Percentiles rank a stretch among this genome's conserved stretches.
Conservation (phyloP, 2,113 vertebrate genomes). For the Sturnira hondurensis region DNA sequence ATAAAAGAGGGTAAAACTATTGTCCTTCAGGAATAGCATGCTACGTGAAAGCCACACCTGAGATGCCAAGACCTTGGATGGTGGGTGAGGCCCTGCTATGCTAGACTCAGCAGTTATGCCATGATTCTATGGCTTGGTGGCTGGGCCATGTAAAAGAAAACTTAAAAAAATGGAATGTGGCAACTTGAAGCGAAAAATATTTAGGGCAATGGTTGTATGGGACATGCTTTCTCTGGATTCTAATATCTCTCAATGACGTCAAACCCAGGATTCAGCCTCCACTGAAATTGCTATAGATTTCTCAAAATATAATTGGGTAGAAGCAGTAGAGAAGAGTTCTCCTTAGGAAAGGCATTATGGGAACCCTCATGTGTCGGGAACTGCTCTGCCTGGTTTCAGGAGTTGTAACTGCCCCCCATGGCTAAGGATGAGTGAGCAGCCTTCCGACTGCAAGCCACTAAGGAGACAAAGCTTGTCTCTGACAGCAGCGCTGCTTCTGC, state of each 20-base stretch:
- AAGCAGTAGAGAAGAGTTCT: neutral
- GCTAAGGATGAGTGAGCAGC: no score
- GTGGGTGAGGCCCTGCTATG: neutral
- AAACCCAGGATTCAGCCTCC: neutral
- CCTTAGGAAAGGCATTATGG: neutral
- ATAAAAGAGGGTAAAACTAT: neutral
- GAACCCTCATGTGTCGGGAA: no score
- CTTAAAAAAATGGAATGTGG: neutral
- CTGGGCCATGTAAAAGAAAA: neutral
- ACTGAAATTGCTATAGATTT: neutral
- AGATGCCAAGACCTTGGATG: neutral
- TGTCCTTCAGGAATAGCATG: neutral
- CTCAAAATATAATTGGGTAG: neutral
- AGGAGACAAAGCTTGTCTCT: no score
- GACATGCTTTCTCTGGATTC: neutral
- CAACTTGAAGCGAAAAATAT: neutral
- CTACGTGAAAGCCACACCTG: neutral
- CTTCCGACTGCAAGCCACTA: no score
- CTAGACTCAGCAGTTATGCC: neutral
- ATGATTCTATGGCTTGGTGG: neutral
- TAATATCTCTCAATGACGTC: neutral
- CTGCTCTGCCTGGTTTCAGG: no score
- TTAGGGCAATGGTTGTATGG: neutral
- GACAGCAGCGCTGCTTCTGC: no score
- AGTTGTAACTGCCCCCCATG: no score